Percentiles rank a stretch among this genome's conserved stretches.
Evolutionary conservation across 2,113 vertebrate genomes (phyloP).

Genomic region (Eclectus roratus): DNA sequence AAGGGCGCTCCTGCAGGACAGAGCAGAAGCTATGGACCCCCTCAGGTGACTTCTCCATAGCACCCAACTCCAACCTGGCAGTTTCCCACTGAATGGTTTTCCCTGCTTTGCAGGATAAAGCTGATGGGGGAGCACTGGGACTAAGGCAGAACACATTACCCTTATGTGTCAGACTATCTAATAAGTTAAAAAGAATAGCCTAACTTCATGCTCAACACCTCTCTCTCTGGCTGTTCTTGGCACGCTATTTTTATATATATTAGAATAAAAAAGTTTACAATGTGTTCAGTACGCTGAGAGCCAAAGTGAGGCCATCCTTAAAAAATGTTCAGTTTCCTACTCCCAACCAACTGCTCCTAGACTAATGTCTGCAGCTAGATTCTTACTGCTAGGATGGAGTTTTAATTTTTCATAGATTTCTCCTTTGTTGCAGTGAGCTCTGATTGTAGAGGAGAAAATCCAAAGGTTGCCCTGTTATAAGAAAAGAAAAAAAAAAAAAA

Average conservation of each 20-base stretch:
- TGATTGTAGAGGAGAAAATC: neutral
- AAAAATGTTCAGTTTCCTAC: slow-evolving; percentile 51
- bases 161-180: neutral
- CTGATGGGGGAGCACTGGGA: neutral
- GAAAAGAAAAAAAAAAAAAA: neutral
- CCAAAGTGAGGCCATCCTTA: slow-evolving; percentile 62
- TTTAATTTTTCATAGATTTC: neutral
- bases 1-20: rapidly evolving
- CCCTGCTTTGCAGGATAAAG: neutral
- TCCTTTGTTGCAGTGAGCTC: neutral
- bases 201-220: neutral
- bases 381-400: neutral
- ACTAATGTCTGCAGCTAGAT: neutral
- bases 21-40: neutral
- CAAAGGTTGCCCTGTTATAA: neutral
- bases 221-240: slow-evolving; percentile 28
- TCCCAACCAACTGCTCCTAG: neutral
- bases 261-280: slow-evolving; percentile 36
- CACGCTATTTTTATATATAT: neutral
- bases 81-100: neutral
- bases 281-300: slow-evolving; percentile 18
- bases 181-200: slow-evolving; percentile 6
- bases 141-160: neutral
- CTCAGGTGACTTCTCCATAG: neutral
- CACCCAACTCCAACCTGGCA: neutral